These are phyloP conservation scores for Actinia tenebrosa DNA, from an alignment of 64 coral and sea anemone genomes.

Conservation along the genomic window DNA sequence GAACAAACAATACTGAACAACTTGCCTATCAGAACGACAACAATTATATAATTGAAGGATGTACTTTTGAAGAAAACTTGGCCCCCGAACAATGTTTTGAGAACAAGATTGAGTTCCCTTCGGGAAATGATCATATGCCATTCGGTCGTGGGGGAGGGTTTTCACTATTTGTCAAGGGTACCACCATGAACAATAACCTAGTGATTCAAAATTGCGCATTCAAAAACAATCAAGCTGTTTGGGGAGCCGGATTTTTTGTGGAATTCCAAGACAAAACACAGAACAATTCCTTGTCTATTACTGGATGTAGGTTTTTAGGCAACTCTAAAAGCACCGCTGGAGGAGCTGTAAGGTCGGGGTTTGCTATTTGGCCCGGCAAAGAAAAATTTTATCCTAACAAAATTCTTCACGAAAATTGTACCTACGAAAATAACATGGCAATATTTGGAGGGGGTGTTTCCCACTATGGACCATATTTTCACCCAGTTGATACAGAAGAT, in stretches of 20 bases:
- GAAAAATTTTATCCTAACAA: background rate
- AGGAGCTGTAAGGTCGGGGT: conserved; percentile 58
- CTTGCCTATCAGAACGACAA: too few relatives aligned
- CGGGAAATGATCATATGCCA: conserved; percentile 29
- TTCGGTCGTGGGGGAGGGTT: conserved; percentile 61
- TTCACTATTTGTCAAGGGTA: conserved; percentile 40
- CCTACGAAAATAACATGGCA: conserved; percentile 43
- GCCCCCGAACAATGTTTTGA: conserved; percentile 24
- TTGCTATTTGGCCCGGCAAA: background rate
- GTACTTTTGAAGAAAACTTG: conserved; percentile 33
- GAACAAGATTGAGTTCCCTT: conserved; percentile 7
- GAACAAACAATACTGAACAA: background rate
- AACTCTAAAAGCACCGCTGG: conserved; percentile 53
- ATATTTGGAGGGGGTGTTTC: conserved; percentile 56
- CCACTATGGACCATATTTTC: conserved; percentile 33
- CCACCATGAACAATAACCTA: conserved; percentile 39
- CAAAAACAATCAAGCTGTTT: conserved; percentile 44
- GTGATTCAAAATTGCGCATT: conserved; percentile 47
- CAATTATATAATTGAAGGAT: conserved; percentile 17
- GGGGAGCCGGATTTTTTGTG: conserved; percentile 62
- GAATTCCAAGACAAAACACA: conserved; percentile 59
- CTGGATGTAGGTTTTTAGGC: conserved; percentile 33
- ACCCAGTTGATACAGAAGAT: background rate
- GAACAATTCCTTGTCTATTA: conserved; percentile 40
- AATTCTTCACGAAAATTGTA: conserved; percentile 46